Evolutionary conservation across 2,113 vertebrate genomes (phyloP).

Genomic region (Butorides virescens): DNA sequence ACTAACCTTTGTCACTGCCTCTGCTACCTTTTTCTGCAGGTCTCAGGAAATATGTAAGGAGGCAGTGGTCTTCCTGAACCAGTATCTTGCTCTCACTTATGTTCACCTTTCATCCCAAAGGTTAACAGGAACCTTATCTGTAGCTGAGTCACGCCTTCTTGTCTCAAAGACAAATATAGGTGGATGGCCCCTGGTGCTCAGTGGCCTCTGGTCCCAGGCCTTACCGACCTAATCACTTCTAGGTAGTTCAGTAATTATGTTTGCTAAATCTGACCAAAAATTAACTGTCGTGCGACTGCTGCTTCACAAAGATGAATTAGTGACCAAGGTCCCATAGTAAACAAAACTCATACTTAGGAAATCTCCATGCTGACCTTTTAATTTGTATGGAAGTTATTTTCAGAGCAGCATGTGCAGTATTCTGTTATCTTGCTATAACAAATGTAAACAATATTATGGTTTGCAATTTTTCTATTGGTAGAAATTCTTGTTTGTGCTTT

Average conservation of each 20-base stretch:
- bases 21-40: background rate
- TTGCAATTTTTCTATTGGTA: background rate
- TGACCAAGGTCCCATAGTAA: background rate
- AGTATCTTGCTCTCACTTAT: background rate
- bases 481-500: background rate
- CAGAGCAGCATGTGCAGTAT: background rate
- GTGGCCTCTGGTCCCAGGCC: background rate
- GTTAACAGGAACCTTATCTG: background rate
- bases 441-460: background rate
- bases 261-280: background rate
- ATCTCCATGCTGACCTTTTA: background rate
- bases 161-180: background rate
- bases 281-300: background rate
- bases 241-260: background rate
- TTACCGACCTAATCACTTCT: background rate
- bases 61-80: background rate
- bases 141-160: background rate
- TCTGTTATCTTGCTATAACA: background rate
- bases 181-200: background rate
- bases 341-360: background rate
- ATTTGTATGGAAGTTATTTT: background rate
- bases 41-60: background rate
- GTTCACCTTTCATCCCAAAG: background rate
- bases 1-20: background rate
- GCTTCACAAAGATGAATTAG: background rate